A percentile compares a stretch with the other conserved stretches of the same genome.
These are phyloP conservation scores for Threskiornis aethiopicus DNA, from an alignment of 2,797 vertebrate species.

Conservation along the genomic window DNA sequence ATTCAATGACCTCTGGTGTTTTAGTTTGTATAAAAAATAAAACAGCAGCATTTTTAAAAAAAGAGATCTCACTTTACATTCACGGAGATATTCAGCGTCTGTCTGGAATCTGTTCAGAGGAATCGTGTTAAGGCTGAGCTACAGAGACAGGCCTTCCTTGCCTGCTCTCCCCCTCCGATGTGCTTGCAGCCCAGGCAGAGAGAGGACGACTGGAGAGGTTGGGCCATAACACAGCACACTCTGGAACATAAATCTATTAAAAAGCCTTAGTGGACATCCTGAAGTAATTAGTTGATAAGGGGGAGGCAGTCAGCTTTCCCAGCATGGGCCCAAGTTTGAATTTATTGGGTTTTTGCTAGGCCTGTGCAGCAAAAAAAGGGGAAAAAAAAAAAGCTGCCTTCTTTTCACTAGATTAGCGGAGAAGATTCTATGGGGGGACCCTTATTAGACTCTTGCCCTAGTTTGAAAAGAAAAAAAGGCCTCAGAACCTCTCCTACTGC, in stretches of 20 bases:
- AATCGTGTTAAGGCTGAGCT: rapidly evolving
- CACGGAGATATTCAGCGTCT: not conserved
- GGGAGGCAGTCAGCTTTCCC: not conserved
- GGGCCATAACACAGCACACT: not conserved
- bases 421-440: no score
- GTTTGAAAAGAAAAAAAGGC: no score
- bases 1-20: constrained; percentile 81
- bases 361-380: no score
- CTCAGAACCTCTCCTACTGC: no score
- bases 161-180: not conserved
- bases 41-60: constrained; percentile 70
- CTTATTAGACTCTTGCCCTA: no score
- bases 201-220: not conserved
- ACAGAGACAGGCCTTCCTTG: rapidly evolving
- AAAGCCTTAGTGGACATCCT: not conserved
- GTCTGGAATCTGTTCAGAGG: not conserved
- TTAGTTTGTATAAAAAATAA: constrained; percentile 82
- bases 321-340: no score
- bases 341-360: not conserved
- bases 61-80: not conserved
- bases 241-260: not conserved
- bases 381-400: no score
- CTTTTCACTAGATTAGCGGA: not conserved
- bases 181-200: no score
- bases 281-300: not conserved